Base-by-base conservation (phyloP, 1,140 invertebrate genomes). In the Drosophila eugracilis region DNA sequence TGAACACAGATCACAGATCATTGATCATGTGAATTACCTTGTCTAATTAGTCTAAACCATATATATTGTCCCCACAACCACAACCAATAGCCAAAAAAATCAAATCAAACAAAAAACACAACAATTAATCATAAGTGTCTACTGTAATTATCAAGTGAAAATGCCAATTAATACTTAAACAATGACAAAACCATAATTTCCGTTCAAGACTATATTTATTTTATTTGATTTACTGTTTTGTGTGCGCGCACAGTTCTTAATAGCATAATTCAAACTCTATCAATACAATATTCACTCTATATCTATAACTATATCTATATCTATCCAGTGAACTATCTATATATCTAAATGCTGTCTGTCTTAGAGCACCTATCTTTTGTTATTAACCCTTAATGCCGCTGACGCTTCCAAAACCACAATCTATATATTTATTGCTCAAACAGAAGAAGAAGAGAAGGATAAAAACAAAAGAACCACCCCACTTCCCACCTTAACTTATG, bases 61-160 rank as follows among this genome's bases (percentile, higher is more conserved):
- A 28, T 37, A 28, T 70, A 75, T 47, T 83, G 70, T 75, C 83
- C 79, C 54, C 41, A 45, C 76, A 81, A 22, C 57, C 15, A 70
- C 47, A 24, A 65, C 42, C 50, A 54, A 77, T 14, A 72, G 14
- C 42, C 49, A 71, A 53, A 5, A 21, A 44, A 36, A 7, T 7
- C 26, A 10, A 30, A 5, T n/a, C n/a, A n/a, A n/a, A n/a, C n/a
- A n/a, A 17, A 37, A 37, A 10, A 60, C 52, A 42, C 37, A 77
- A 37, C 28, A 53, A 75, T 44, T 69, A 78, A 75, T 84, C 63
- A 66, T 78, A 78, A 83, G 79, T 84, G 75, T 85, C 59, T 85
- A 67, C 54, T 72, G 42, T 78, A 79, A 85, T 79, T 79, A 75
- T 71, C 36, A 66, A 85, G 48, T 84, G 59, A 66, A 70, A 78